Evolutionary conservation across 2,113 vertebrate species (phyloP).

Genomic region (Pseudorasbora parva): DNA sequence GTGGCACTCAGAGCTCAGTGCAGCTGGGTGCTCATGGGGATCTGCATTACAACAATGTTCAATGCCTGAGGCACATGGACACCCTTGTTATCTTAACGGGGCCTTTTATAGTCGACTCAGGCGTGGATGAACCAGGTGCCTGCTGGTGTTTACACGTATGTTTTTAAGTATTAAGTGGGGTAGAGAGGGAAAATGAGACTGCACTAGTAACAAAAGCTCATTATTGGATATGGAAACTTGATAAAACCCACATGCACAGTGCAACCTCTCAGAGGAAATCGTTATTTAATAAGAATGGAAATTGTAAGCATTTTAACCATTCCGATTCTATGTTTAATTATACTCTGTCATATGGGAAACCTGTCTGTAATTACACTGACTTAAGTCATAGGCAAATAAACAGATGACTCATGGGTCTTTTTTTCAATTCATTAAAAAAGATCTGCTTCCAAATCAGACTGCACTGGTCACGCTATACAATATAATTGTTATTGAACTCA

Average conservation of each 20-base stretch:
- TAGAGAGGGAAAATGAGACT: constrained; percentile 19
- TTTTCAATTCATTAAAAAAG: not conserved
- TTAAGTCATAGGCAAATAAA: not conserved
- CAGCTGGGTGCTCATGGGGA: constrained; percentile 47
- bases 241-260: not conserved
- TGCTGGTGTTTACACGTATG: constrained; percentile 32
- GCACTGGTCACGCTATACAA: not conserved
- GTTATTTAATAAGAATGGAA: not conserved
- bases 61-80: constrained; percentile 53
- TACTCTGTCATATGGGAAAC: not conserved
- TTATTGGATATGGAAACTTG: not conserved
- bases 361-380: constrained; percentile 53
- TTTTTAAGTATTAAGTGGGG: constrained; percentile 44
- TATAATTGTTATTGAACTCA: not conserved
- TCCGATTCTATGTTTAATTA: not conserved
- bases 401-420: not conserved
- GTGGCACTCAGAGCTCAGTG: constrained; percentile 19
- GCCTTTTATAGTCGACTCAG: constrained; percentile 52
- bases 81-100: constrained; percentile 67
- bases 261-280: not conserved
- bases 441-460: not conserved
- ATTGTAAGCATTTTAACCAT: not conserved
- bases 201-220: constrained; percentile 22
- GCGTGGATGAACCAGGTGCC: constrained; percentile 62
- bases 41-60: constrained; percentile 60